phyloP scores from a whole-genome alignment of 1,140 invertebrate genomes.

The Pomacea maculata region DNA sequence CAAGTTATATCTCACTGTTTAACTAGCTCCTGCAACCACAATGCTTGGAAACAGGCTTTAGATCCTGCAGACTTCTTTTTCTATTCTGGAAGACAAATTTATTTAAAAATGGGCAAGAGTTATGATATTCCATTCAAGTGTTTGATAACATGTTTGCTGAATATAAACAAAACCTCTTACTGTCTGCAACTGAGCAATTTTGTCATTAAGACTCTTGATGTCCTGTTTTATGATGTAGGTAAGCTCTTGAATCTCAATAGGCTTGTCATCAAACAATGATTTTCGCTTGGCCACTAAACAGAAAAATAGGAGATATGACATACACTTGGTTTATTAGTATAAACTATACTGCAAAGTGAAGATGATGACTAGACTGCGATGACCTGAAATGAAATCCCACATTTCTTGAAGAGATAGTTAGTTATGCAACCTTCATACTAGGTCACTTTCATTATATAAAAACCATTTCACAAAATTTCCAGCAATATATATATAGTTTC shows the following conservation, averaged over 20 bases:
- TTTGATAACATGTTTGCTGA: too few species aligned
- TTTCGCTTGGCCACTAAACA: slow-evolving; percentile 92
- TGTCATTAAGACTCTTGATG: slow-evolving; percentile 91
- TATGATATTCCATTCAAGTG: too few species aligned
- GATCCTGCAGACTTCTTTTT: too few species aligned
- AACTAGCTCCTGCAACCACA: too few species aligned
- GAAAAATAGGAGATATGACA: background rate
- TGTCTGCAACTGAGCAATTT: slow-evolving; percentile 80
- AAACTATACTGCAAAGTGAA: background rate
- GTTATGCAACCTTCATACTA: background rate
- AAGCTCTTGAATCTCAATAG: slow-evolving; percentile 95
- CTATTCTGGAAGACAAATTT: too few species aligned
- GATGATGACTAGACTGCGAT: background rate
- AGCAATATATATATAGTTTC: too few species aligned
- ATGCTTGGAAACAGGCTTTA: too few species aligned
- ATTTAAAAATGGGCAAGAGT: too few species aligned
- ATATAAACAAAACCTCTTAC: slow-evolving; percentile 37
- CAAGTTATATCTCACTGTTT: background rate
- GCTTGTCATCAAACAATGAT: slow-evolving; percentile 93
- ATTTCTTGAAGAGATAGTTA: too few species aligned
- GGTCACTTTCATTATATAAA: background rate
- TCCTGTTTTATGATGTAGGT: slow-evolving; percentile 98
- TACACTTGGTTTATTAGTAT: background rate
- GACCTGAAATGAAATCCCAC: background rate
- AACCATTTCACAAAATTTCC: too few species aligned